Base-by-base conservation (phyloP, 1,140 invertebrate genomes). In the Drosophila saltans region DNA sequence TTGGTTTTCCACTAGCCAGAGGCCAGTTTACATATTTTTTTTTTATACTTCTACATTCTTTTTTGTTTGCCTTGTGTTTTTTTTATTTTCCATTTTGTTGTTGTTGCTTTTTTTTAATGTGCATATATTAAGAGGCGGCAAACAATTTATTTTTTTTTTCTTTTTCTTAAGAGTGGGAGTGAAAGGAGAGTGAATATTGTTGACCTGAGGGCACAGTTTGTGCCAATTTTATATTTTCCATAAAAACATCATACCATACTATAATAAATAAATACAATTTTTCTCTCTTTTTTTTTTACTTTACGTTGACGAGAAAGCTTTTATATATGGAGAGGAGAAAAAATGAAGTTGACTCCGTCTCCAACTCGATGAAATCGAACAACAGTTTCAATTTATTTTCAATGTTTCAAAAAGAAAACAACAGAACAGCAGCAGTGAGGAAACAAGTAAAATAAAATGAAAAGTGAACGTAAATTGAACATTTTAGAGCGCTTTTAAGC, bases 231-330 rank as follows among this genome's bases (percentile, higher is more conserved):
- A 57, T 60, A 28, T 57, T 55, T 82, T 67, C 55, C 61, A 69
- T 69, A 63, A 88, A 82, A 79, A 86, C 80, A 83, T 83, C 69
- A 21, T 3, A 2, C 9, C 7, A 24, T 16, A 8, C 8, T 7
- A 89, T 89, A 88, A 86, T 86, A 88, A 86, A 86, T 88, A 86
- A 88, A 86, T 80, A 89, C 63, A 88, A 79, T 83, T 86, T 88
- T 86, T 63, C 56, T 80, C 72, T 78, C 75, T 73, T 86, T 75
- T 81, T 63, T 52, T 61, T 74, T 48, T 36, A 63, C 60, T 72
- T 77, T 30, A 55, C 48, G 69, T 81, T 79, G 82, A 82, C 78
- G 73, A 75, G 79, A 69, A 83, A 78, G 80, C 77, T 83, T 88
- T 75, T 79, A 71, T 67, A 43, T 30, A 2, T 16, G 16, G 16